Base-by-base conservation (phyloP, 1,140 invertebrate genomes). In the Drosophila sturtevanti region DNA sequence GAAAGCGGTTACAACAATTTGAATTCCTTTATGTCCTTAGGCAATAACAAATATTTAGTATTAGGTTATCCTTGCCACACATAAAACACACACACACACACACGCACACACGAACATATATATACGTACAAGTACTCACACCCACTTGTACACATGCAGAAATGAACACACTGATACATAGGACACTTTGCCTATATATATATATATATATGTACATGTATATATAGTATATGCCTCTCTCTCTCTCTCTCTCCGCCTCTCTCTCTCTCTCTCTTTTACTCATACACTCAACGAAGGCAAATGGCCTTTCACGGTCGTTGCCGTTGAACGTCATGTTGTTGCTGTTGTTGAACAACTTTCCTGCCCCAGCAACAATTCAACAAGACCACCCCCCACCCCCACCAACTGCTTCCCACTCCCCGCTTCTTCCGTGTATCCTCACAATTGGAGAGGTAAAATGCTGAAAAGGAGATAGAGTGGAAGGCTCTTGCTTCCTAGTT, bases 251-350 rank as follows among this genome's bases (percentile, higher is more conserved):
- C 27, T 31, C 27, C 21, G 41, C 16, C 61, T 21, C 41, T 27
- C 9, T 4, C 24, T 24, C 11, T 11, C 37, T n/a, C 27, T 6
- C 27, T 6, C 27, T 6, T 6, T 6, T 31, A 31, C 22, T 24
- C 22, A 24, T 4, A 2, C 22, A 44, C 12, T 6, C 16, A 22
- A 22, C 38, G 72, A 77, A 79, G 82, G 82, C 82, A 87, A 87
- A 87, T 87, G 82, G 82, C 82, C 84, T 87, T 87, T 87, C 82
- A 87, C 84, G 84, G 82, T 87, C 82, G 82, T 87, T 87, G 82
- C 79, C 79, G 81, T 56, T 61, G 38, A 18, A 38, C 24, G 34
- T 54, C 56, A 56, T 58, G 54, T n/a, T 68, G 66, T 77, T 76
- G 67, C 70, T 71, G 63, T 27, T 72, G 66, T 63, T 68, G 73